Conservation (phyloP, 35 echinoderm and acorn worm species). For the Heliocidaris tuberculata region DNA sequence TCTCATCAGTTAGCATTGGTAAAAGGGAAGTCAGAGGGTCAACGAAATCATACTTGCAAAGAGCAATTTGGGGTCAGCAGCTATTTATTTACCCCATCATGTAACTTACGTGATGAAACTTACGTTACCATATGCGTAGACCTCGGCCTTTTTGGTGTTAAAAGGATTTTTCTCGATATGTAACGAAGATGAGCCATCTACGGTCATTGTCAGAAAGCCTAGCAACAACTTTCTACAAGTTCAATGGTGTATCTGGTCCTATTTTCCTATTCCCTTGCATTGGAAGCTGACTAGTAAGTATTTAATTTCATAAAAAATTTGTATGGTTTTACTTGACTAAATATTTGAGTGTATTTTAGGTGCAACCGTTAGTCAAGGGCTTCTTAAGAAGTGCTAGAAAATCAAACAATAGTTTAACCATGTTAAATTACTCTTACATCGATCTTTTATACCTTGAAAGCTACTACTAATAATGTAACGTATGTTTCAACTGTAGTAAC, state of each 20-base stretch:
- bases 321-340: not conserved
- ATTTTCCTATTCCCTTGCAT: not conserved
- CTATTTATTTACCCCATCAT: not conserved
- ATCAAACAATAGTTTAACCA: too few species aligned
- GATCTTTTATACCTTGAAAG: not conserved
- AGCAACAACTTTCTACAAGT: not conserved
- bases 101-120: not conserved
- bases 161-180: too few species aligned
- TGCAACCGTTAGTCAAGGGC: not conserved
- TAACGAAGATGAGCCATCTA: conserved; percentile 31
- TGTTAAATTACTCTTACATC: too few species aligned
- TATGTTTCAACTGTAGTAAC: conserved; percentile 22
- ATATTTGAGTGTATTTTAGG: not conserved
- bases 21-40: too few species aligned
- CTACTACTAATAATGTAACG: not conserved
- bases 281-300: conserved; percentile 20
- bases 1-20: too few species aligned
- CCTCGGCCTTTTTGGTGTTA: not conserved
- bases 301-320: not conserved
- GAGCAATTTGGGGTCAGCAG: not conserved
- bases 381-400: not conserved
- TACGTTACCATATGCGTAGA: conserved; percentile 32
- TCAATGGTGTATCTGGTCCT: not conserved
- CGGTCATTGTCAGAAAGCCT: not conserved
- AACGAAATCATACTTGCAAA: too few species aligned